Evolutionary conservation across 2,888 invertebrate species (phyloP), one percentile per base, ranked within the genome.

Genomic region (Celastrina argiolus): DNA sequence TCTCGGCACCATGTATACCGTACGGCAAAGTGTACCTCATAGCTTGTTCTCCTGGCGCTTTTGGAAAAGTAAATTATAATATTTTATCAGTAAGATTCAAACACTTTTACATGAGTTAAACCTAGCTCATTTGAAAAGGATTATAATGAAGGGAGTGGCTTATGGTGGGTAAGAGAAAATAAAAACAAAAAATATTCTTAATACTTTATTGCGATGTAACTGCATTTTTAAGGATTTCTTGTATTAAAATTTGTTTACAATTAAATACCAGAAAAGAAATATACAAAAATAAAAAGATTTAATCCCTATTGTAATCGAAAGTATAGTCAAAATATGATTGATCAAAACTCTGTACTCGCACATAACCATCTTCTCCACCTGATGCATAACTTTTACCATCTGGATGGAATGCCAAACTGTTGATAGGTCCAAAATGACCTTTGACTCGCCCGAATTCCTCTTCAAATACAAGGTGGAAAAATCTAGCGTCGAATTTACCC

Each of bases 341-440:
- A 93, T 99, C 99, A 83, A 99, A 99, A 80, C 95, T 95, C 88
- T 99, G 98, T 67, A 99, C 95, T 78, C 99, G 93, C 61, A 99
- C 96, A 83, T 98, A 99, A 92, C 99, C 99, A 87, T 99, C 99
- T 91, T 99, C 99, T 81, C 99, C 99, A 28, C 99, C 99, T 65
- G 98, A 98, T 68, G 97, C 96, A 85, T 97, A 98, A 81, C 98
- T 97, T 82, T 96, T 97, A 64, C 99, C 99, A 91, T 98, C 98
- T 1, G 99, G 99, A 90, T 99, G 98, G 92, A 99, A 99, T 64
- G 97, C 96, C 75, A 99, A 94, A 87, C 98, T 98, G 93, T 99
- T 99, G 79, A 99, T 99, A 1, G 99, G 99, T 75, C 99, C 99
- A 82, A 99, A 99, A 91, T 99, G 99, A 67, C 99, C 99, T 84